phyloP scores from a whole-genome alignment of 2,797 vertebrate species.

The Enteromius mattozi region DNA sequence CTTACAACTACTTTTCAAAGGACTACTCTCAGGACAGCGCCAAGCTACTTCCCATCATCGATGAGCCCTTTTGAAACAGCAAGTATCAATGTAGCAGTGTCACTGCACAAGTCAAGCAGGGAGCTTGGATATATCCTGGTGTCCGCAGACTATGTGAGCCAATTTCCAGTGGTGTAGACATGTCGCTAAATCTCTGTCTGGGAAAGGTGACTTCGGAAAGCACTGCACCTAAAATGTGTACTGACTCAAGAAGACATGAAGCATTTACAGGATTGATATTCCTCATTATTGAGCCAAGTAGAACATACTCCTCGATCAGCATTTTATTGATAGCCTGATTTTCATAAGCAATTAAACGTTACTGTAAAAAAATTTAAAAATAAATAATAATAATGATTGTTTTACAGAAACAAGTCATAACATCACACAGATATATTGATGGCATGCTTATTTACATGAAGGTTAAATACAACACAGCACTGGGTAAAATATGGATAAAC shows the following conservation, averaged over 20 bases:
- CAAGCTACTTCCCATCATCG: background rate
- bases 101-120: background rate
- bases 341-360: no score
- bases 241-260: no score
- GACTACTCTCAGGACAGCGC: background rate
- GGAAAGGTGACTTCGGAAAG: background rate
- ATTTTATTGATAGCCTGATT: no score
- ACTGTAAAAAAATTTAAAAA: no score
- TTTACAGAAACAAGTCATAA: background rate
- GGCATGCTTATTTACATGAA: background rate
- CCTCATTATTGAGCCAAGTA: no score
- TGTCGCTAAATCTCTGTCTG: background rate
- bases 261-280: no score
- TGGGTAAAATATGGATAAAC: no score
- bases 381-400: no score
- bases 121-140: background rate
- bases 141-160: background rate
- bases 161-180: background rate
- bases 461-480: no score
- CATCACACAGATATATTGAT: background rate
- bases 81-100: background rate
- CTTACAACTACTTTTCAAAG: slow-evolving; percentile 7
- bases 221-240: background rate
- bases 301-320: no score
- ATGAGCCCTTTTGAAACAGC: background rate